Evolutionary conservation across 2,888 invertebrate species (phyloP).

Genomic region (Phalera bucephala): DNA sequence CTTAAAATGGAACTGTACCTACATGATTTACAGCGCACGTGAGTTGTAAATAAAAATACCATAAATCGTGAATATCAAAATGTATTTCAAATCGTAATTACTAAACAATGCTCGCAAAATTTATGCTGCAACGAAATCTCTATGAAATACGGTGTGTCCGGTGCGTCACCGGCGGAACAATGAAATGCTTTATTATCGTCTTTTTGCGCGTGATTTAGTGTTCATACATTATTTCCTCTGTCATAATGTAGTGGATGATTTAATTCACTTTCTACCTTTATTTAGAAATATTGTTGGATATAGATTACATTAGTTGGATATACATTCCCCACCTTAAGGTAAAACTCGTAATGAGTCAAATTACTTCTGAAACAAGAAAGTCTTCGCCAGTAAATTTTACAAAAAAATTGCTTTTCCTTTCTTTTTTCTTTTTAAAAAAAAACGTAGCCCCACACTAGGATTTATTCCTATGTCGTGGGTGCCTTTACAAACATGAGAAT

Average conservation of each 20-base stretch:
- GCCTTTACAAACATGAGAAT: too few species aligned
- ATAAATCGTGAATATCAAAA: conserved; percentile 22
- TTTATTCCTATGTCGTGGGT: too few species aligned
- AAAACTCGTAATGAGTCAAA: too few species aligned
- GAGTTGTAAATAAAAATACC: conserved; percentile 8
- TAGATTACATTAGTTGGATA: too few species aligned
- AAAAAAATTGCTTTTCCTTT: too few species aligned
- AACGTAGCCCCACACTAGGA: too few species aligned
- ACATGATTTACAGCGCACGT: too few species aligned
- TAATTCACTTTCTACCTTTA: conserved; percentile 22
- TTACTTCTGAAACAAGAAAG: too few species aligned
- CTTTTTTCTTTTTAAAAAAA: too few species aligned
- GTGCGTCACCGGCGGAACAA: conserved; percentile 42
- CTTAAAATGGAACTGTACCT: too few species aligned
- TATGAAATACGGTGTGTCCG: conserved; percentile 50
- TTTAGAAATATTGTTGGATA: not conserved
- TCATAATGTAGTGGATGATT: conserved; percentile 21
- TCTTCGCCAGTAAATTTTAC: too few species aligned
- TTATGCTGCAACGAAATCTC: conserved; percentile 54
- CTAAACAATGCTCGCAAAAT: conserved; percentile 46
- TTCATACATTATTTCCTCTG: conserved; percentile 25
- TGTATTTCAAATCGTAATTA: conserved; percentile 42
- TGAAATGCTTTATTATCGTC: conserved; percentile 43
- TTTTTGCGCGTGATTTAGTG: conserved; percentile 47
- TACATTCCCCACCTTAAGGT: too few species aligned